Evolutionary conservation across 2,797 vertebrate genomes (phyloP), one percentile per base, ranked within the genome.

Genomic region (Neoniphon sammara): DNA sequence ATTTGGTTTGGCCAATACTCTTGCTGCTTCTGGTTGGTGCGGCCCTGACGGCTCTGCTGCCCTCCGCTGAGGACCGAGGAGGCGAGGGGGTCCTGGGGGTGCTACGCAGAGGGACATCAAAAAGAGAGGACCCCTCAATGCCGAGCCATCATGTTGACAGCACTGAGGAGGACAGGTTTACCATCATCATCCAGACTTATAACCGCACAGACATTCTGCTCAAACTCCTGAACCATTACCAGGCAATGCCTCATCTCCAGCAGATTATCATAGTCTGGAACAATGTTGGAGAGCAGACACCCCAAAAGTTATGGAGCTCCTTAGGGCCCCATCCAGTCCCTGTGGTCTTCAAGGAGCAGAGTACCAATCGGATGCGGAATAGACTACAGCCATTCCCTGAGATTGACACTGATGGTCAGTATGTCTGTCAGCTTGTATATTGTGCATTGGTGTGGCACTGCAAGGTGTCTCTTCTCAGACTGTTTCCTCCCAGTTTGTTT

Each of bases 161-260:
- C 18, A 9, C 46, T 1, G 65, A 77, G 36, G 74, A 69, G 23
- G 81, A 84, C 75, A 93, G 91, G 17, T 99, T 98, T 57, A 98
- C 96, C 39, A 93, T 98, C 59, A 86, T 99, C 83, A 98, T 99
- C 90, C 97, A 99, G 78, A 97, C 97, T 0, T 97, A 95, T 66
- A 98, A 99, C n/a, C 95, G 97, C 83, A 98, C 97, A 0, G 96
- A 99, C 79, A 73, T 99, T 64, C 91, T 99, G 59, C 85, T 99
- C 30, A 96, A 94, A 88, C 94, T 99, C 66, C 91, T 99, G 46
- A 99, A 99, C 84, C 97, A 98, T 80, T 99, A 97, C 79, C 97
- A 98, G 91, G 97, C 95, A 0, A 89, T 96, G 44, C 95, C 97
- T 30, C 93, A 93, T 57, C 94, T 99, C n/a, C 94, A 95, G 85